Evolutionary conservation across 2,888 invertebrate species (phyloP).

Genomic region (Nomada ferruginata): DNA sequence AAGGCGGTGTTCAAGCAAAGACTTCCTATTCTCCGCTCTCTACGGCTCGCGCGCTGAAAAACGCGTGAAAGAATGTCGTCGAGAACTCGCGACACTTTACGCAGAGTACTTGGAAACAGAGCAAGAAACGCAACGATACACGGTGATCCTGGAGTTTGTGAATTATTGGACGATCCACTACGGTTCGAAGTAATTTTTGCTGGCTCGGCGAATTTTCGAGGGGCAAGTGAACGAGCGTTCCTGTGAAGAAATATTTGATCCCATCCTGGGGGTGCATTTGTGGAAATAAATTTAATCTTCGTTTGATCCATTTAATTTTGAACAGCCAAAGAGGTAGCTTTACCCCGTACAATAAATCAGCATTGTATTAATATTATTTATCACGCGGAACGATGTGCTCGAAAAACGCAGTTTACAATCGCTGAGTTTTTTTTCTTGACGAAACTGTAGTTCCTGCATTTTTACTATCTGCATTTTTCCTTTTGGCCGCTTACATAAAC

Average conservation of each 20-base stretch:
- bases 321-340: too few species aligned
- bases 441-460: background rate
- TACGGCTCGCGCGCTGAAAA: slow-evolving; percentile 31
- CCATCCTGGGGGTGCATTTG: too few species aligned
- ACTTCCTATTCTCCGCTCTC: slow-evolving; percentile 47
- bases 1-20: slow-evolving; percentile 3
- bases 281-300: too few species aligned
- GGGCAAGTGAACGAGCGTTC: too few species aligned
- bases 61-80: slow-evolving; percentile 33
- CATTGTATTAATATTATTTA: too few species aligned
- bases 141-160: background rate
- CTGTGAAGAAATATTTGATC: too few species aligned
- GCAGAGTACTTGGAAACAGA: background rate
- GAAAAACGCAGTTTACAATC: background rate
- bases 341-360: too few species aligned
- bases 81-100: slow-evolving; percentile 4
- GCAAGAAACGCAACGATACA: slow-evolving; percentile 10
- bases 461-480: background rate
- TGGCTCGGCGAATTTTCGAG: too few species aligned
- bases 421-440: background rate
- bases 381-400: too few species aligned
- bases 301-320: too few species aligned
- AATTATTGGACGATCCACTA: too few species aligned
- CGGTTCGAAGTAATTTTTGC: too few species aligned
- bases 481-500: background rate